Evolutionary conservation across 2,113 vertebrate genomes (phyloP), one percentile per base, ranked within the genome.

Genomic region (Megaleporinus macrocephalus): DNA sequence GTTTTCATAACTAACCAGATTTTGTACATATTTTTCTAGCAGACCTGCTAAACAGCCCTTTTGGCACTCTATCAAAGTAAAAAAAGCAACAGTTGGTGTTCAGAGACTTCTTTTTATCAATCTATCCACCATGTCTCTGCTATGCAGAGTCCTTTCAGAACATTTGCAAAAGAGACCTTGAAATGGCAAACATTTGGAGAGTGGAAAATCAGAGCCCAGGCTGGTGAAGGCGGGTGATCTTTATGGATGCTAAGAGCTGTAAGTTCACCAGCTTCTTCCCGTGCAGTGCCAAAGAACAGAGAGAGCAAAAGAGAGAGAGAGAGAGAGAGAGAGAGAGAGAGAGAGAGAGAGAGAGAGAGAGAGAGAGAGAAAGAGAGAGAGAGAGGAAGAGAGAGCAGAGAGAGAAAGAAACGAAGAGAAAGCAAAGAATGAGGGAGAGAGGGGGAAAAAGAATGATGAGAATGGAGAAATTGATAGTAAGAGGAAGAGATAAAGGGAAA

Each of bases 111-210:
- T 73, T 55, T 81, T 78, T 51, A 27, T 81, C 12, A 57, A 26
- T 15, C 69, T 51, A 30, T 81, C 66, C 81, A 63, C 63, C 57
- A 75, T 22, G 6, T 51, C 41, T 61, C 29, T 29, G 71, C 29
- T 29, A 51, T 47, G 49, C 65, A 76, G 66, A 66, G 76, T 76
- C 61, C 18, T 51, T 80, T 80, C 49, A 75, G 84, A 44, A 20
- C 57, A 72, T 70, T 82, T 18, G 59, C 27, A 71, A 78, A 76
- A 74, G 72, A 24, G 51, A 77, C 62, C 75, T 82, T 80, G 71
- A 83, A 80, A 77, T 55, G 73, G 36, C 78, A 80, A 68, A 68
- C 59, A 83, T 69, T 86, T 76, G 65, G 49, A 68, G 70, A 80
- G 76, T 71, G 26, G 73, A 76, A 63, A 33, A 75, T 83, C n/a